Conservation (phyloP, 2,797 vertebrate genomes). For the Antennarius maculatus region DNA sequence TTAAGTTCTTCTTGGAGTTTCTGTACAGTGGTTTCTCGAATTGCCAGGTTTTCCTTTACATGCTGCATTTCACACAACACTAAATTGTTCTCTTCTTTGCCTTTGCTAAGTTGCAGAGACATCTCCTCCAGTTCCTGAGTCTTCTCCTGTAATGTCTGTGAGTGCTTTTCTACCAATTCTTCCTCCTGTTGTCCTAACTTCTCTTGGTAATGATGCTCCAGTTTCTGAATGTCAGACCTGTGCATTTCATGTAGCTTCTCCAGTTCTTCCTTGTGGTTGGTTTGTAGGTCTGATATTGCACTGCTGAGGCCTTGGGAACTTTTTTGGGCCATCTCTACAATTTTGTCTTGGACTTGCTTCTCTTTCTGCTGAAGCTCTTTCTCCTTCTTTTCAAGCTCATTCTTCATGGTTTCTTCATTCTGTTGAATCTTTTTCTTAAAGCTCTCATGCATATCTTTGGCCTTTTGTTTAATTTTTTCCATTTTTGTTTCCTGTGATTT, state of each 20-base stretch:
- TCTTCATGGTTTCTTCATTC: constrained; percentile 88
- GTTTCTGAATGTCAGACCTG: constrained; percentile 77
- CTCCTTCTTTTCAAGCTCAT: constrained; percentile 88
- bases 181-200: constrained; percentile 85
- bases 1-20: constrained; percentile 88
- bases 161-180: constrained; percentile 85
- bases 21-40: constrained; percentile 80
- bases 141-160: constrained; percentile 85
- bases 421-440: constrained; percentile 90
- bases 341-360: constrained; percentile 87
- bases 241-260: constrained; percentile 82
- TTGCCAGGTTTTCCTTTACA: constrained; percentile 84
- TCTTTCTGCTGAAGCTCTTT: constrained; percentile 89
- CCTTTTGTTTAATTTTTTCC: constrained; percentile 89
- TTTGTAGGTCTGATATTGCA: constrained; percentile 87
- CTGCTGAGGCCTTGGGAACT: constrained; percentile 87
- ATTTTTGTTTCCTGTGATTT: constrained; percentile 89
- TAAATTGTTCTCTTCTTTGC: constrained; percentile 81
- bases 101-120: constrained; percentile 74
- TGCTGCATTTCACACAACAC: constrained; percentile 71
- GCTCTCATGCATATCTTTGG: constrained; percentile 90
- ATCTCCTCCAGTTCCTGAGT: constrained; percentile 83
- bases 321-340: constrained; percentile 89
- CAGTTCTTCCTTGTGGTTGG: constrained; percentile 88
- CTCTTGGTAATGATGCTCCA: constrained; percentile 80